Conservation (phyloP, 2,113 vertebrate genomes). For the Heterocephalus glaber region DNA sequence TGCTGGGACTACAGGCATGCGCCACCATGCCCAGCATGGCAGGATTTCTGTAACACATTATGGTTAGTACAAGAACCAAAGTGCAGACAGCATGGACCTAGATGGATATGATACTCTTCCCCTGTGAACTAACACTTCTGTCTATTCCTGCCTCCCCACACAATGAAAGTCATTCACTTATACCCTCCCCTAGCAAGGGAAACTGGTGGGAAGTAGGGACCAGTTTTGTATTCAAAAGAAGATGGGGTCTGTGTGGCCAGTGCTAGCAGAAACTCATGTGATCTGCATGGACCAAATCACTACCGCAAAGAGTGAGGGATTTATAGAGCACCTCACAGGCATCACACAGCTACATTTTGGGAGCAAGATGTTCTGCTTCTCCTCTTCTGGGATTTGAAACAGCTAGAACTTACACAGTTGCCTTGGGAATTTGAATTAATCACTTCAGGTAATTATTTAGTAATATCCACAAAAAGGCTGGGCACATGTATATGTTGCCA, state of each 20-base stretch:
- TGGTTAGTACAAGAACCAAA: conserved; percentile 13
- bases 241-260: neutral
- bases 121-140: conserved; percentile 1
- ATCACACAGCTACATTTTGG: neutral
- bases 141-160: neutral
- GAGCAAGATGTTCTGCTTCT: neutral
- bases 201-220: neutral
- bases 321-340: neutral
- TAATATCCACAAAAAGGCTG: neutral
- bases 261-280: neutral
- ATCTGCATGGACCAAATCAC: neutral
- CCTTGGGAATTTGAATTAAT: neutral
- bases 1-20: neutral
- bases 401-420: neutral
- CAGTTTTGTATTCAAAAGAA: neutral
- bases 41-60: neutral
- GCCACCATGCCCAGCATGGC: neutral
- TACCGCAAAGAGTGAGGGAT: neutral
- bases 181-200: neutral
- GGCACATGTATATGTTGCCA: neutral
- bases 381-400: neutral
- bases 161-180: neutral
- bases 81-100: neutral
- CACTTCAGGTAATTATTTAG: conserved; percentile 32
- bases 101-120: neutral